phyloP scores from a whole-genome alignment of 1,140 invertebrate genomes.

The Neelides sp. region DNA sequence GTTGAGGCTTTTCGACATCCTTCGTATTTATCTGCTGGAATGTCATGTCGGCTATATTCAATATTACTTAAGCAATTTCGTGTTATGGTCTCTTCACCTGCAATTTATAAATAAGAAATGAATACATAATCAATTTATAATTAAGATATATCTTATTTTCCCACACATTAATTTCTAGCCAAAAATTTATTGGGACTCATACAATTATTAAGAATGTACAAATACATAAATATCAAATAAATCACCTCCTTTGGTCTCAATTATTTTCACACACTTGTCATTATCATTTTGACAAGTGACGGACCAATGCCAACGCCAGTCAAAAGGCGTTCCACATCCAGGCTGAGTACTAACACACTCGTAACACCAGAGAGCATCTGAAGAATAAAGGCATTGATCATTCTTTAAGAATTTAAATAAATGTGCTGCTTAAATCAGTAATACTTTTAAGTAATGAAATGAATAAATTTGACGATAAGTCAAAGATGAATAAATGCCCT shows the following conservation, averaged over 20 bases:
- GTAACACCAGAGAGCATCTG: conserved; percentile 57
- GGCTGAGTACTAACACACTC: conserved; percentile 77
- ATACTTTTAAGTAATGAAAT: no score
- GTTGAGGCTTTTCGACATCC: conserved; percentile 67
- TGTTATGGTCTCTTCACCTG: conserved; percentile 65
- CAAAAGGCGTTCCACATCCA: conserved; percentile 69
- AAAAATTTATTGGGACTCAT: conserved; percentile 1
- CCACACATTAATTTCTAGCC: background rate
- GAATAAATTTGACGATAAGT: no score
- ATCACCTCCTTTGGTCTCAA: conserved; percentile 71
- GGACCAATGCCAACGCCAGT: conserved; percentile 68
- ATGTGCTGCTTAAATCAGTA: no score
- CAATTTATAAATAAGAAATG: conserved; percentile 34
- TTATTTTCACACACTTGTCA: conserved; percentile 82
- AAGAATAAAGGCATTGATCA: no score
- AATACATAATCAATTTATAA: background rate
- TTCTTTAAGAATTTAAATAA: no score
- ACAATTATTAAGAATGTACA: no score
- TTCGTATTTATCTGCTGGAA: conserved; percentile 82
- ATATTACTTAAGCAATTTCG: conserved; percentile 72
- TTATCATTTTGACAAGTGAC: conserved; percentile 62
- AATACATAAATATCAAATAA: no score
- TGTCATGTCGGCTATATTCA: conserved; percentile 60
- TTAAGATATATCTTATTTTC: background rate
- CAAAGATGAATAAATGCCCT: no score